These are phyloP conservation scores for Baccha elongata DNA, from an alignment of 2,888 invertebrate species.

Conservation along the genomic window DNA sequence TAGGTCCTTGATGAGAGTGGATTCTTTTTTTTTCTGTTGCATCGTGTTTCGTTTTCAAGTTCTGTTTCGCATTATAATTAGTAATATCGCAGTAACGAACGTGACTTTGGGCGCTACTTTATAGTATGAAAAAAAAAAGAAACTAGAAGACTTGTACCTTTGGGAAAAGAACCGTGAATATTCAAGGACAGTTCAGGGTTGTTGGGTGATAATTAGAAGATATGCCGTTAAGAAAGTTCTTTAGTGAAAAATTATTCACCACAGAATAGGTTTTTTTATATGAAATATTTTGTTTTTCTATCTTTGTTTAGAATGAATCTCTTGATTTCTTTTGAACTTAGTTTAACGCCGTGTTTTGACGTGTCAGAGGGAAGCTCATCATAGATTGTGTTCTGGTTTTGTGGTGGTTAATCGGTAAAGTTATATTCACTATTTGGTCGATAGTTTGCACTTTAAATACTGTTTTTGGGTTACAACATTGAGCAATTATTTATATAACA, in stretches of 20 bases:
- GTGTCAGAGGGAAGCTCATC: no score
- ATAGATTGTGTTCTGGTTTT: no score
- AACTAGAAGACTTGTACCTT: conserved; percentile 13
- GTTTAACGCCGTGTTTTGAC: no score
- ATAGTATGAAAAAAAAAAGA: background rate
- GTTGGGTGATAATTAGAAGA: conserved; percentile 39
- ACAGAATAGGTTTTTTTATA: background rate
- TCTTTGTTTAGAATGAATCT: background rate
- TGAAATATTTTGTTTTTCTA: background rate
- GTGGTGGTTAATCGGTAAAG: no score
- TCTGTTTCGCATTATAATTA: conserved; percentile 57
- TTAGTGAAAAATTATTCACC: background rate
- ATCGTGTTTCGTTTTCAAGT: conserved; percentile 34
- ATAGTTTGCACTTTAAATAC: no score
- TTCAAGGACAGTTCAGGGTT: conserved; percentile 43
- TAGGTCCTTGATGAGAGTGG: conserved; percentile 33
- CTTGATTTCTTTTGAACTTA: conserved; percentile 16
- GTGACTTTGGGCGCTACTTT: conserved; percentile 54
- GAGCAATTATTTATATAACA: no score
- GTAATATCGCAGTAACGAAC: conserved; percentile 57
- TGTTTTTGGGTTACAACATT: no score
- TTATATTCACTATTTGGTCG: no score
- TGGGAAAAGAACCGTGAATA: conserved; percentile 5
- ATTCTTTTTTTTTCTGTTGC: background rate
- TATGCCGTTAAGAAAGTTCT: background rate